These are phyloP conservation scores for Pristionchus japonicus DNA, from an alignment of 2,888 invertebrate genomes.

Conservation along the genomic window DNA sequence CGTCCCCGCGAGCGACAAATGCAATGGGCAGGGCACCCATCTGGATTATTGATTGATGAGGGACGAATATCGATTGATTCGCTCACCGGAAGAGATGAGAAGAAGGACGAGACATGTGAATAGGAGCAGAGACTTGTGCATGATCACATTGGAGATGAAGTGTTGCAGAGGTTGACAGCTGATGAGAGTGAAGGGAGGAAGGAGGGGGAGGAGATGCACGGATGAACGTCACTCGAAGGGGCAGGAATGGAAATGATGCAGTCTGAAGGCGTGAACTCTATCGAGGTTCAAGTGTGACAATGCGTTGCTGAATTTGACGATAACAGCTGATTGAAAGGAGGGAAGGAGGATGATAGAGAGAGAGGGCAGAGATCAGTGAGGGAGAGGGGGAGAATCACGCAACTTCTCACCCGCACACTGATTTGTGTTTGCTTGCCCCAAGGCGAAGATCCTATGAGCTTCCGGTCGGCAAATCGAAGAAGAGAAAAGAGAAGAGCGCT, in stretches of 20 bases:
- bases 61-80: not conserved
- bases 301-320: not conserved
- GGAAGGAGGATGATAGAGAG: not conserved
- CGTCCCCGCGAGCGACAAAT: constrained; percentile 22
- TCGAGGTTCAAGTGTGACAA: not conserved
- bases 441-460: not conserved
- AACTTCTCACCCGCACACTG: constrained; percentile 28
- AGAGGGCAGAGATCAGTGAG: constrained; percentile 11
- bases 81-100: constrained; percentile 5
- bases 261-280: not conserved
- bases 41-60: not conserved
- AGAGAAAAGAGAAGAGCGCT: constrained; percentile 9
- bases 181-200: not conserved
- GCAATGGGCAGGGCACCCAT: not conserved
- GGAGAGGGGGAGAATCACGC: not conserved
- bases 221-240: not conserved
- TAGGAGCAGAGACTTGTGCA: not conserved
- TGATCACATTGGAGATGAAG: constrained; percentile 30
- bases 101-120: not conserved
- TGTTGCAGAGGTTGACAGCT: constrained; percentile 19
- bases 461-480: constrained; percentile 1
- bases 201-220: not conserved
- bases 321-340: not conserved
- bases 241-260: not conserved
- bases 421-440: not conserved